These are phyloP conservation scores for Anodontia alba DNA, from an alignment of 2,888 invertebrate genomes.

Conservation along the genomic window DNA sequence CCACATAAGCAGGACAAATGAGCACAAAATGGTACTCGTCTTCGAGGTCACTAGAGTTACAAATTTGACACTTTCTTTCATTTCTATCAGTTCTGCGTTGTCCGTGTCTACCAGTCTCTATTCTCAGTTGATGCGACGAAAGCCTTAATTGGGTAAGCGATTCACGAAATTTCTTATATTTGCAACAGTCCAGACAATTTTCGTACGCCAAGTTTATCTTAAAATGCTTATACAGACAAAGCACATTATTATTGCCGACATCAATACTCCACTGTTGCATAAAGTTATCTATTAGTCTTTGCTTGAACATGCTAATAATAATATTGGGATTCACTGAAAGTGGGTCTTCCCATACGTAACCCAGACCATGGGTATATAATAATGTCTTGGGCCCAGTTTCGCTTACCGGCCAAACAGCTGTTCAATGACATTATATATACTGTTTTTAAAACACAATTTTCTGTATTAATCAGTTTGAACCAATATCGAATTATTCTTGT, in stretches of 20 bases:
- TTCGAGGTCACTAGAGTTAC: constrained; percentile 23
- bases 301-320: not conserved
- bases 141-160: constrained; percentile 7
- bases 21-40: constrained; percentile 27
- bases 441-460: not conserved
- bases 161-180: not conserved
- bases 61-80: constrained; percentile 16
- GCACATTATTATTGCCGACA: not conserved
- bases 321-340: not conserved
- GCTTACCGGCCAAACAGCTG: not conserved
- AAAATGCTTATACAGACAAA: constrained; percentile 21
- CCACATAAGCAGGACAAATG: constrained; percentile 10
- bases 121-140: constrained; percentile 23
- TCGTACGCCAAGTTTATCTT: constrained; percentile 11
- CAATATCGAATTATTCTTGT: not conserved
- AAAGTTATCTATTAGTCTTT: not conserved
- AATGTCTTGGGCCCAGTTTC: not conserved
- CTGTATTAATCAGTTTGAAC: not conserved
- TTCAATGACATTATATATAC: not conserved
- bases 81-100: constrained; percentile 12
- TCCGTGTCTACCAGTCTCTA: constrained; percentile 29
- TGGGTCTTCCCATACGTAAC: not conserved
- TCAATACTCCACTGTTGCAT: not conserved
- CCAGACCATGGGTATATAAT: not conserved
- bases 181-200: constrained; percentile 8